phyloP scores from a whole-genome alignment of 2,888 invertebrate genomes.

The Abrostola triplasia region DNA sequence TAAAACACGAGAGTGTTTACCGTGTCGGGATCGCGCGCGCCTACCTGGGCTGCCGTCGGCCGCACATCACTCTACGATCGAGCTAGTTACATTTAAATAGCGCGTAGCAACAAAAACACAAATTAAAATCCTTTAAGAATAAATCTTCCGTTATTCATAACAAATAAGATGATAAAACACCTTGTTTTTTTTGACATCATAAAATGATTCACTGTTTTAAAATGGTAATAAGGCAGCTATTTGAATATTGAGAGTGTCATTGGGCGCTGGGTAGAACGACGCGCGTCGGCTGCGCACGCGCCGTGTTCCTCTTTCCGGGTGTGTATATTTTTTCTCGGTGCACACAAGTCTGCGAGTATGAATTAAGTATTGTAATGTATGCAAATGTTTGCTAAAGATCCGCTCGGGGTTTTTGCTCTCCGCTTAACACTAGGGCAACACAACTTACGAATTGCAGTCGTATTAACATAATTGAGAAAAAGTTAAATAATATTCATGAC shows the following conservation, averaged over 20 bases:
- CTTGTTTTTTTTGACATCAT: conserved; percentile 56
- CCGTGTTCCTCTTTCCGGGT: conserved; percentile 69
- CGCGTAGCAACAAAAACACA: conserved; percentile 52
- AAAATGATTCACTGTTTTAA: conserved; percentile 70
- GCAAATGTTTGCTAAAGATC: conserved; percentile 80
- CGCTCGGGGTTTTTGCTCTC: conserved; percentile 74
- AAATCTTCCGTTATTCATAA: conserved; percentile 59
- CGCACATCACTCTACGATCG: conserved; percentile 9
- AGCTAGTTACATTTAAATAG: conserved; percentile 36
- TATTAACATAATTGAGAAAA: conserved; percentile 82
- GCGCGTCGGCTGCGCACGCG: conserved; percentile 63
- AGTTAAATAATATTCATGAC: conserved; percentile 86
- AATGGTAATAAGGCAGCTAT: conserved; percentile 66
- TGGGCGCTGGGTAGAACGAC: conserved; percentile 30
- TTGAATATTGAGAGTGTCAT: conserved; percentile 67
- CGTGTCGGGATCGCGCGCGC: conserved; percentile 5
- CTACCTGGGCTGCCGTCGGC: conserved; percentile 2
- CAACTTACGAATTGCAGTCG: conserved; percentile 63
- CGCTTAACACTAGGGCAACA: conserved; percentile 80
- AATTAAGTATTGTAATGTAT: conserved; percentile 82
- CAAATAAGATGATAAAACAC: conserved; percentile 60
- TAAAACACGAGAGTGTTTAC: conserved; percentile 33
- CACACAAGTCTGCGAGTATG: conserved; percentile 59
- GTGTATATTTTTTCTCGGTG: conserved; percentile 60
- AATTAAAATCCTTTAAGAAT: conserved; percentile 57